phyloP scores from a whole-genome alignment of 2,888 invertebrate genomes.

The Meteorus colon region DNA sequence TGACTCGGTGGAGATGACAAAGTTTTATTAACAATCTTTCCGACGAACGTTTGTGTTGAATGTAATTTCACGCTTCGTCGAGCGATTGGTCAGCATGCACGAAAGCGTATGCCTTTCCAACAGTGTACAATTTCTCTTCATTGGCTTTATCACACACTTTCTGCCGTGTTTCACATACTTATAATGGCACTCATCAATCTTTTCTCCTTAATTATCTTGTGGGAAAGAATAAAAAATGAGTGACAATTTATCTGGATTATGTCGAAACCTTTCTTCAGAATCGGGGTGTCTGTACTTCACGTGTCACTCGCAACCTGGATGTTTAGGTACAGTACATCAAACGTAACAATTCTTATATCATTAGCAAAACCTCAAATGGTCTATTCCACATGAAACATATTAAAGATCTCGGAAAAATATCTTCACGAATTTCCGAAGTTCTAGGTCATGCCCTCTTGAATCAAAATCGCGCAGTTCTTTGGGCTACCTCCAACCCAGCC shows the following conservation, averaged over 20 bases:
- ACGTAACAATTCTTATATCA: background rate
- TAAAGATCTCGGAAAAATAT: no score
- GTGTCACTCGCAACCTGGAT: slow-evolving; percentile 85
- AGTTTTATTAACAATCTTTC: slow-evolving; percentile 7
- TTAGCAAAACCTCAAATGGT: background rate
- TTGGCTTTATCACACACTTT: slow-evolving; percentile 36
- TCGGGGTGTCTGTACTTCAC: slow-evolving; percentile 79
- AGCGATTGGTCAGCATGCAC: slow-evolving; percentile 23
- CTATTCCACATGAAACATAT: no score
- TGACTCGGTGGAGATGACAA: background rate
- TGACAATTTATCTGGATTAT: slow-evolving; percentile 34
- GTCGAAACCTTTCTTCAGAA: slow-evolving; percentile 45
- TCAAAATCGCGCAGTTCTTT: background rate
- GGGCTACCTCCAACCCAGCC: no score
- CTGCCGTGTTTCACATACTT: slow-evolving; percentile 26
- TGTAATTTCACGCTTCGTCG: slow-evolving; percentile 34
- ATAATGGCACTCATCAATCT: slow-evolving; percentile 2
- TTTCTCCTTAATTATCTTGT: background rate
- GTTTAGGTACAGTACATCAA: slow-evolving; percentile 77
- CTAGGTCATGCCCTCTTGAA: background rate
- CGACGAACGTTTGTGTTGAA: slow-evolving; percentile 13
- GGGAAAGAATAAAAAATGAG: slow-evolving; percentile 47
- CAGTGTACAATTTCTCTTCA: slow-evolving; percentile 46
- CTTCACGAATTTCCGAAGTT: no score
- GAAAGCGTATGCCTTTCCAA: slow-evolving; percentile 48